A percentile compares a stretch with the other conserved stretches of the same genome.
Conservation (phyloP, 1,140 invertebrate genomes). For the Lepidotrigona ventralis region DNA sequence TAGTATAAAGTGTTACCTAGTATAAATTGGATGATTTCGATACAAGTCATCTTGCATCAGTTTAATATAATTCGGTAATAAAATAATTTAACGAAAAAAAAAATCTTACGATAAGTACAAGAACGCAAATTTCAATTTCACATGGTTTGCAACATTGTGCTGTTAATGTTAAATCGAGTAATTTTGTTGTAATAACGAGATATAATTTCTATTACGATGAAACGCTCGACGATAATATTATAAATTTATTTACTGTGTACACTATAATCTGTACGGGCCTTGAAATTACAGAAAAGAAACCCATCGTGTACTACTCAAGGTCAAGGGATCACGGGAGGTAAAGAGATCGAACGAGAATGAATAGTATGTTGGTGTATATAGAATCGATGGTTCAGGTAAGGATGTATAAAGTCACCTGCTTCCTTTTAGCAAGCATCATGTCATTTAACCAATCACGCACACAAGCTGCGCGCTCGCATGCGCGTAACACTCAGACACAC, state of each 20-base stretch:
- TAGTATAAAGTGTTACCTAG: no score
- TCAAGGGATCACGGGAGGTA: slow-evolving; percentile 14
- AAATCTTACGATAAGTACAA: background rate
- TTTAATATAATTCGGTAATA: no score
- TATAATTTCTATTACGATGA: background rate
- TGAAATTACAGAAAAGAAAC: background rate
- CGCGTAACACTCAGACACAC: background rate
- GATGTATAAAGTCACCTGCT: slow-evolving; percentile 18
- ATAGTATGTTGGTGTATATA: slow-evolving; percentile 2
- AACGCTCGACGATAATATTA: background rate
- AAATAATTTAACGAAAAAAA: no score
- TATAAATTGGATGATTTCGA: no score
- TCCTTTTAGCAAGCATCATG: background rate
- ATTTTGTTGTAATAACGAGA: background rate
- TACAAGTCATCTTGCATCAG: no score
- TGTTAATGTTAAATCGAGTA: no score
- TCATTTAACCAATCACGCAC: background rate
- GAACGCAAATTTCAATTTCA: no score
- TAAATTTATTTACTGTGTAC: background rate
- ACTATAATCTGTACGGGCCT: background rate
- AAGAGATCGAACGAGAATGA: slow-evolving; percentile 17
- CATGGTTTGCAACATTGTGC: no score
- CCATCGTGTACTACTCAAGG: background rate
- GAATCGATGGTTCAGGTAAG: slow-evolving; percentile 27
- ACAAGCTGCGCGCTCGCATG: no score